Evolutionary conservation across 2,888 invertebrate species (phyloP), one percentile per base, ranked within the genome.

Genomic region (Gandaritis pyraliata): DNA sequence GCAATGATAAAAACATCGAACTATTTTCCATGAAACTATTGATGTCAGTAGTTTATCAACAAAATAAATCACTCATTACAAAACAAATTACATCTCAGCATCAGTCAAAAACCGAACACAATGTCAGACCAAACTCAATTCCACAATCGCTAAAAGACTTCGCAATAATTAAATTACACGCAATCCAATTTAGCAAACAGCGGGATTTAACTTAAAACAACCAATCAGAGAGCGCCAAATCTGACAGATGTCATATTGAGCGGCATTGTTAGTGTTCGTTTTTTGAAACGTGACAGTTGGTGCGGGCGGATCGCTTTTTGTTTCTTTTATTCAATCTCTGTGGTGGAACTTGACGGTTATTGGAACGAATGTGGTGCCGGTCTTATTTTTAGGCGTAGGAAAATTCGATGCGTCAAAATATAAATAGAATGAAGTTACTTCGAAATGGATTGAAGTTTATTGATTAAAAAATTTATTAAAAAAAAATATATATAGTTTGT

Each of bases 231-330:
- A 69, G 72, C 75, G 71, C 68, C 80, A 83, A 83, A 86, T 84
- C 85, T 88, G 89, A 88, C 90, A 90, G 87, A 86, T 90, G 90
- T 89, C 90, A 87, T 80, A 81, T 83, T 78, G 78, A 75, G 80
- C 81, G 83, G 81, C 66, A 63, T 68, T 70, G 70, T 70, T 70
- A 80, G 80, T 80, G 75, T 86, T 84, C 79, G 77, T 82, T 86
- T 87, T 87, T 86, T 86, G 80, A 76, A 76, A 73, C 70, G 73
- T 78, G 85, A 82, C 89, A 88, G 83, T 85, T 89, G 90, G 84
- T 72, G 80, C 81, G 83, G 85, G 86, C 78, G 83, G 69, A 69
- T 68, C 66, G 73, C 72, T 72, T 75, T 76, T 80, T 80, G 77
- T 82, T 78, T 79, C 74, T 76, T 72, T 72, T 77, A 77, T 78